Evolutionary conservation across 2,113 vertebrate genomes (phyloP).

Genomic region (Paramisgurnus dabryanus): DNA sequence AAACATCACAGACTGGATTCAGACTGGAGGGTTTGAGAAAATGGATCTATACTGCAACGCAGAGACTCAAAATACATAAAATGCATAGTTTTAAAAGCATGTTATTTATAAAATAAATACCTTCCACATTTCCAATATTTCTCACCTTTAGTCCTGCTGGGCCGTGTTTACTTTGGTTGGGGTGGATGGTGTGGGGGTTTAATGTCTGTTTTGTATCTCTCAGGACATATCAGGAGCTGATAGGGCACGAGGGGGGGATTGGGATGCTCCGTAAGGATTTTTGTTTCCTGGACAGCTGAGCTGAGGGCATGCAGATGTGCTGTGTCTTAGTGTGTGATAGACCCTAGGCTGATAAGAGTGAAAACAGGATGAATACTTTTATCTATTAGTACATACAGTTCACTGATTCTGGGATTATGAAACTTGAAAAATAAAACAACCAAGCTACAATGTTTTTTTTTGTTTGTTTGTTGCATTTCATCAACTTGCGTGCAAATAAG

Average conservation of each 20-base stretch:
- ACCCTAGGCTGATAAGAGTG: not conserved
- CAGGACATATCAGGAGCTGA: constrained; percentile 7
- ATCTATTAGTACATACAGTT: not conserved
- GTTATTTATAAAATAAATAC: not conserved
- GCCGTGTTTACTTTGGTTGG: not conserved
- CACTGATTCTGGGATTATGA: constrained; percentile 8
- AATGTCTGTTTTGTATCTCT: constrained; percentile 15
- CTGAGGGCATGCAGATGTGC: constrained; percentile 7
- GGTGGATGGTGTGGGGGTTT: not conserved
- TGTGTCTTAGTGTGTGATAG: not conserved
- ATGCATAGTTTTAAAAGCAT: too few species aligned
- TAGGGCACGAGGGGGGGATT: not conserved
- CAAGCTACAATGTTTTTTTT: too few species aligned
- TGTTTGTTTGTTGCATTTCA: too few species aligned
- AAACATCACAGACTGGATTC: too few species aligned
- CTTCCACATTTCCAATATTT: not conserved
- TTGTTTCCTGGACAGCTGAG: constrained; percentile 7
- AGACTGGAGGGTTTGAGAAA: too few species aligned
- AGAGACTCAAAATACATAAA: too few species aligned
- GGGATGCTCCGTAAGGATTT: not conserved
- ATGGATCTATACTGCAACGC: too few species aligned
- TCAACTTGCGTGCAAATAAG: too few species aligned
- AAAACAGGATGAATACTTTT: constrained; percentile 17
- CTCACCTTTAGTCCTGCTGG: not conserved
- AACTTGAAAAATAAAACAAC: not conserved